phyloP scores from a whole-genome alignment of 2,113 vertebrate genomes.

The Sarotherodon lohbergeri region DNA sequence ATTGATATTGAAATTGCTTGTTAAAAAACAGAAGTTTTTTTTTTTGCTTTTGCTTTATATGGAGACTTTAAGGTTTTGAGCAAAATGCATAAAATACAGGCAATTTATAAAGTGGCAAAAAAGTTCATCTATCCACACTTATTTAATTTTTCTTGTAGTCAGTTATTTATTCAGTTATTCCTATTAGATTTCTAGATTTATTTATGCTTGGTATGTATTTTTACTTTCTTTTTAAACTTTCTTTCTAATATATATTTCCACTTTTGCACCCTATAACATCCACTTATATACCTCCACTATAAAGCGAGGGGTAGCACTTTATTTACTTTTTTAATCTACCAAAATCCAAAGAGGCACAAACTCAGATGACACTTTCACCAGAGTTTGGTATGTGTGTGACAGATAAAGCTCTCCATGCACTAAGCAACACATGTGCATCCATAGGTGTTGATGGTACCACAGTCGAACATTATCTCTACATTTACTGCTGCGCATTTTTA shows the following conservation, averaged over 20 bases:
- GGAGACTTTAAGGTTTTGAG: not conserved
- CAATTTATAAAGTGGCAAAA: not conserved
- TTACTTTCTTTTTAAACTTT: not conserved
- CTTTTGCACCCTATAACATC: not conserved
- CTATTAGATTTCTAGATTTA: not conserved
- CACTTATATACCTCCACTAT: not conserved
- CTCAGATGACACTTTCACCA: not conserved
- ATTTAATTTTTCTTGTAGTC: not conserved
- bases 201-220: not conserved
- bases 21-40: not conserved
- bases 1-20: not conserved
- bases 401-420: no score
- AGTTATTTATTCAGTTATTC: not conserved
- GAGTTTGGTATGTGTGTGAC: not conserved
- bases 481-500: not conserved
- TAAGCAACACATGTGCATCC: fast-evolving
- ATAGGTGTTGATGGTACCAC: no score
- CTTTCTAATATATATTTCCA: not conserved
- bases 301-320: not conserved
- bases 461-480: not conserved
- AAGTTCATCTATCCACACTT: not conserved
- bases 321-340: not conserved
- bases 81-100: not conserved
- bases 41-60: not conserved
- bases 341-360: not conserved